phyloP scores from a whole-genome alignment of 2,797 vertebrate genomes.

The Siniperca obscura region DNA sequence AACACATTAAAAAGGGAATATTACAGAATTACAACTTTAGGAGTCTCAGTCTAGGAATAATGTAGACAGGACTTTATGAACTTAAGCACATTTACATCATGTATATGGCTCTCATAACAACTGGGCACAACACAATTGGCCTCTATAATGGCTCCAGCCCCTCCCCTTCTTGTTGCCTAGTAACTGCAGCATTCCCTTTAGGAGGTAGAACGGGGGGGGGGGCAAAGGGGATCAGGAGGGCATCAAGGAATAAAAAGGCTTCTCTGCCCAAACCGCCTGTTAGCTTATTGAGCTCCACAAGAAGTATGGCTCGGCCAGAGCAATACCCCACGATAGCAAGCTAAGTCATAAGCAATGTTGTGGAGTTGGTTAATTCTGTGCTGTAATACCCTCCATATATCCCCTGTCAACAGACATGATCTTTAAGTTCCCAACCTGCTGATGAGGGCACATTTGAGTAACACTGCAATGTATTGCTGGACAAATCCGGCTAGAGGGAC shows the following conservation, averaged over 20 bases:
- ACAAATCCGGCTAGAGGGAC: conserved; percentile 60
- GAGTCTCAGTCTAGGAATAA: no score
- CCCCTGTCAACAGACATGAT: conserved; percentile 71
- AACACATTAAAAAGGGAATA: conserved; percentile 41
- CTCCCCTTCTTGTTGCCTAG: conserved; percentile 73
- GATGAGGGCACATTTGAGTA: conserved; percentile 76
- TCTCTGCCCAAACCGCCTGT: conserved; percentile 51
- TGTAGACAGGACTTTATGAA: conserved; percentile 22
- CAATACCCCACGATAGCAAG: conserved; percentile 48
- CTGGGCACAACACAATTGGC: conserved; percentile 37
- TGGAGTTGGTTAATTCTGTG: conserved; percentile 75
- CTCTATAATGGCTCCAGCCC: conserved; percentile 46
- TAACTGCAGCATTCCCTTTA: conserved; percentile 72
- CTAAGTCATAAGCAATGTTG: conserved; percentile 61
- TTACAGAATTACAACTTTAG: conserved; percentile 18
- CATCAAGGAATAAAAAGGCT: conserved; percentile 60
- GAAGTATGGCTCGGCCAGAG: conserved; percentile 49
- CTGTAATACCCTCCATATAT: conserved; percentile 74
- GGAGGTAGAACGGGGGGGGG: conserved; percentile 36
- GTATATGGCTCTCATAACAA: conserved; percentile 38
- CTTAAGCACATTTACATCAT: conserved; percentile 46
- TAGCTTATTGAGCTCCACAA: conserved; percentile 52
- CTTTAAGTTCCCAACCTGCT: conserved; percentile 76
- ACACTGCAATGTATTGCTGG: conserved; percentile 37
- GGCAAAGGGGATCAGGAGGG: conserved; percentile 60